Base-by-base conservation (phyloP, 2,113 vertebrate species). In the Geococcyx californianus region DNA sequence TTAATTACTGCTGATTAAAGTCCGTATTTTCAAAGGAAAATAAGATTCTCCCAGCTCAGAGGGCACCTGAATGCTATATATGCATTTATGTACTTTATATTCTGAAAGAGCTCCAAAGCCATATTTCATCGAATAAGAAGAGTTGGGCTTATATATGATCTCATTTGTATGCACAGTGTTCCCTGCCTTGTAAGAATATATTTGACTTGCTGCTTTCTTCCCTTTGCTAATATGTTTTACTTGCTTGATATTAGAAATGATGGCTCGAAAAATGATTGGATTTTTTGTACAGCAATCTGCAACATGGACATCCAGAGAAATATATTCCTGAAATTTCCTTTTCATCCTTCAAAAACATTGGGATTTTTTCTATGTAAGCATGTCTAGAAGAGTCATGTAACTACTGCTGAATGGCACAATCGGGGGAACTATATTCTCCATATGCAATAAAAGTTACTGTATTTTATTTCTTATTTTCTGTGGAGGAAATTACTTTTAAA, bases 381-480 rank as follows among this genome's bases (percentile, higher is more conserved):
- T 70, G 72, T 92, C 90, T 93, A n/a, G 63, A 90, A 93, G 90
- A 97, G 68, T 95, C 88, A 86, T 83, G 25, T 88, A 96, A 80
- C 88, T 88, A 86, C 75, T 42, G 54, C 0, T 67, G 85, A 96
- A 97, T 84, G 55, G 83, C 85, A 88, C 90, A 87, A 11, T 36
- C 0, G 3, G 81, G 87, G 52, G 89, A 94, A 84, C 76, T 90
- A 34, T 92, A 74, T 83, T 88, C 63, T 95, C 72, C 63, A 93
- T 75, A 80, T 83, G 85, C 79, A 96, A 74, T 94, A 90, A 90
- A 96, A 94, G 63, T 84, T 94, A 80, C 51, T 88, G 42, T 58
- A 62, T 92, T 94, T 92, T 96, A 95, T 95, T 94, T 96, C 88
- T 42, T 93, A 47, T 86, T 94, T 95, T 92, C 96, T 94, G 36